phyloP scores from a whole-genome alignment of 2,113 vertebrate genomes.

The Scytalopus superciliaris region DNA sequence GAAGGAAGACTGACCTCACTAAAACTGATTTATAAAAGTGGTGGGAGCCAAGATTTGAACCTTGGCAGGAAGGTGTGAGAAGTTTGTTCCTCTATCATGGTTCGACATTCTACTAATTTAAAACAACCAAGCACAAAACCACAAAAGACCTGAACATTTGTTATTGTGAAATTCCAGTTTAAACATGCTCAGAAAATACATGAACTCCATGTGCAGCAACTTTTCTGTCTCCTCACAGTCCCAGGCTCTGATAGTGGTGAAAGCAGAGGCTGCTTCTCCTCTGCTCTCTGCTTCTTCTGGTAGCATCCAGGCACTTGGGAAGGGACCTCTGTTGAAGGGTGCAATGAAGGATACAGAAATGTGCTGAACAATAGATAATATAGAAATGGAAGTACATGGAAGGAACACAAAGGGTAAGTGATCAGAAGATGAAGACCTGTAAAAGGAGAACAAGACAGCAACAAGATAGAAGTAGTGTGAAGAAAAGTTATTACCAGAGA shows the following conservation, averaged over 20 bases:
- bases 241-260: neutral
- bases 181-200: accelerated
- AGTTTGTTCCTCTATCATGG: neutral
- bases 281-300: neutral
- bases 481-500: neutral
- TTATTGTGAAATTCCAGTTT: neutral
- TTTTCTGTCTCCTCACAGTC: neutral
- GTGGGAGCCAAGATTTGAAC: neutral
- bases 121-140: neutral
- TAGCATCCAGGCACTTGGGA: neutral
- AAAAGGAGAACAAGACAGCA: neutral
- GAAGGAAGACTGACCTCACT: neutral
- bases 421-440: neutral
- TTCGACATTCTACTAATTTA: neutral
- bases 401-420: neutral
- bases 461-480: too few species aligned
- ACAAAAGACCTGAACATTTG: accelerated
- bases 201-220: neutral
- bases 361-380: neutral
- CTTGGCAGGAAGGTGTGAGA: neutral
- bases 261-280: neutral
- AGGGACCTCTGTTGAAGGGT: neutral
- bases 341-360: neutral
- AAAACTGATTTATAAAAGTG: neutral
- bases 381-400: neutral